Percentiles rank a stretch among this genome's conserved stretches.
Conservation (phyloP, 2,888 invertebrate genomes). For the Parnassius smintheus region DNA sequence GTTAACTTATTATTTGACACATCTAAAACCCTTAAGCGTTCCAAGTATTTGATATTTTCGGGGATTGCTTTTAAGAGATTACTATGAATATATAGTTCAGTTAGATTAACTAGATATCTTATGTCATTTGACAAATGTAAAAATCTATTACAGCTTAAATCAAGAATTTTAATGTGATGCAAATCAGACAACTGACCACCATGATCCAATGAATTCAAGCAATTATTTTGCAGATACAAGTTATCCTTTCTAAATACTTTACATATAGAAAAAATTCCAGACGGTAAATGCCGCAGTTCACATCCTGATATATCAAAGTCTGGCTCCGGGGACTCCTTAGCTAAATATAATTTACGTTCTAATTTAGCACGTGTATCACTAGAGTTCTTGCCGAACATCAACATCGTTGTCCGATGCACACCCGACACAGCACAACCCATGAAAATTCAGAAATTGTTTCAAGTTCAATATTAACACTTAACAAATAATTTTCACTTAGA, state of each 20-base stretch:
- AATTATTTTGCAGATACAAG: conserved; percentile 85
- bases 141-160: conserved; percentile 85
- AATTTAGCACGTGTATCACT: conserved; percentile 52
- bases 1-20: conserved; percentile 86
- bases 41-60: conserved; percentile 83
- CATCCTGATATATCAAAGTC: conserved; percentile 91
- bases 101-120: conserved; percentile 83
- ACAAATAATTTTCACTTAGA: too few relatives aligned
- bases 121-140: conserved; percentile 83
- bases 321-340: conserved; percentile 89
- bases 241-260: conserved; percentile 90
- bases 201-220: conserved; percentile 84
- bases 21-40: conserved; percentile 84
- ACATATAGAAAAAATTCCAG: conserved; percentile 89
- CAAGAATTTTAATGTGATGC: conserved; percentile 83
- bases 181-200: conserved; percentile 88
- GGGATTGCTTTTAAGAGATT: conserved; percentile 87
- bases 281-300: conserved; percentile 86
- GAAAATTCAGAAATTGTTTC: conserved; percentile 41
- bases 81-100: conserved; percentile 87
- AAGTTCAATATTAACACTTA: not conserved
- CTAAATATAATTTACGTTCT: conserved; percentile 73
- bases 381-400: conserved; percentile 64
- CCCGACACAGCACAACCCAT: conserved; percentile 76
- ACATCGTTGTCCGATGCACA: conserved; percentile 58